These are phyloP conservation scores for Serranus cabrilla DNA, from an alignment of 2,797 vertebrate species.

Conservation along the genomic window DNA sequence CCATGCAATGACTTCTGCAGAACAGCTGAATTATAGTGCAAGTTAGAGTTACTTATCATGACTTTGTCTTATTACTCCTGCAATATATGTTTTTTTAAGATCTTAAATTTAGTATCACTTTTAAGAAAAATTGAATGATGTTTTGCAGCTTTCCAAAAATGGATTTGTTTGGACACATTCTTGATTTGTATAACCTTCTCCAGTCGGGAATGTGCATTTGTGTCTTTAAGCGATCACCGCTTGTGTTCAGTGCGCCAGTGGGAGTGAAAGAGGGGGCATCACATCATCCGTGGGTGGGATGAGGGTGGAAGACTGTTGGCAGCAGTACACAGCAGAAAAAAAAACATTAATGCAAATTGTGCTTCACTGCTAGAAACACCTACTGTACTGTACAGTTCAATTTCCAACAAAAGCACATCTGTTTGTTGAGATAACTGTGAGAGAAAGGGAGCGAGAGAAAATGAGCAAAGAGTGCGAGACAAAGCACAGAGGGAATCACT, in stretches of 20 bases:
- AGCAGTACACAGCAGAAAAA: conserved; percentile 21
- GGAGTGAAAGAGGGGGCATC: conserved; percentile 13
- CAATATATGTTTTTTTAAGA: background rate
- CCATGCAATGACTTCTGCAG: background rate
- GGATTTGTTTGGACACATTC: background rate
- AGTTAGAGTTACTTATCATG: background rate
- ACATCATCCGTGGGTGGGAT: conserved; percentile 22
- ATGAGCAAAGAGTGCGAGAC: conserved; percentile 57
- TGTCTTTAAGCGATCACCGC: background rate
- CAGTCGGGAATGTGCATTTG: background rate
- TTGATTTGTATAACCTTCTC: background rate
- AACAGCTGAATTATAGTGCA: background rate
- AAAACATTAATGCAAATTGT: conserved; percentile 56
- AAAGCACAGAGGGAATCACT: conserved; percentile 82
- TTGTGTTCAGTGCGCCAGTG: conserved; percentile 2
- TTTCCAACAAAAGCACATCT: conserved; percentile 77
- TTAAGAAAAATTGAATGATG: background rate
- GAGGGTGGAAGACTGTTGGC: conserved; percentile 26
- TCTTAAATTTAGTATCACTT: background rate
- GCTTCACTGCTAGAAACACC: conserved; percentile 43
- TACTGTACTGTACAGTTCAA: conserved; percentile 67
- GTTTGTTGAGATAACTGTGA: conserved; percentile 66
- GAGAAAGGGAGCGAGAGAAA: conserved; percentile 47
- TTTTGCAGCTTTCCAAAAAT: background rate
- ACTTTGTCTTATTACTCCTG: background rate